phyloP scores from a whole-genome alignment of 2,113 vertebrate species.

The Casuarius casuarius region DNA sequence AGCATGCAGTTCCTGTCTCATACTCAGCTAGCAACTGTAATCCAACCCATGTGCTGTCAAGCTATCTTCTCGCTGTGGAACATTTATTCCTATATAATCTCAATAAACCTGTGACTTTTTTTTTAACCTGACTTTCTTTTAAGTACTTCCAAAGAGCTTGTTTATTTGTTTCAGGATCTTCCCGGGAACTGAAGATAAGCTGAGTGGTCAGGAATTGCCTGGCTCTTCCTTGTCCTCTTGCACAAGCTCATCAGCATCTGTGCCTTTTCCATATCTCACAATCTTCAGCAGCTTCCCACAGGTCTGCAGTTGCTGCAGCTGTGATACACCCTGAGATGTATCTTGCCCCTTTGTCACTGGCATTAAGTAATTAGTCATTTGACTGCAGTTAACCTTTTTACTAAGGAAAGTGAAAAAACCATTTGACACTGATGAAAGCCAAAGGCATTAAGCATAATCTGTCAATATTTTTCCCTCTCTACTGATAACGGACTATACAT shows the following conservation, averaged over 20 bases:
- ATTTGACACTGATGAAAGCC: neutral
- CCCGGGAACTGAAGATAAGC: neutral
- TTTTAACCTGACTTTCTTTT: neutral
- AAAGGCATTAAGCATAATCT: neutral
- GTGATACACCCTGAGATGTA: fast-evolving
- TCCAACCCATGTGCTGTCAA: neutral
- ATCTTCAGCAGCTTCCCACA: neutral
- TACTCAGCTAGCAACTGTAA: neutral
- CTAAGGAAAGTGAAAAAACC: neutral
- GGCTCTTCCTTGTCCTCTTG: neutral
- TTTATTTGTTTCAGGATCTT: neutral
- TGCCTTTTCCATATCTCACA: neutral
- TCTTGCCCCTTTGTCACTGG: neutral
- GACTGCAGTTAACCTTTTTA: constrained; percentile 8
- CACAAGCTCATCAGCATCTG: neutral
- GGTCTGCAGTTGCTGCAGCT: neutral
- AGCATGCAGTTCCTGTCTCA: neutral
- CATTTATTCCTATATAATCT: neutral
- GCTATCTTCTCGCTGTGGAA: neutral
- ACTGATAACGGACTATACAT: neutral
- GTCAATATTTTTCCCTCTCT: neutral
- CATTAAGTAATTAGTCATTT: neutral
- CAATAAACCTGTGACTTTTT: neutral
- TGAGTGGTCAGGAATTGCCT: neutral
- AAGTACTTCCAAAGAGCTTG: neutral